Base-by-base conservation (phyloP, 2,113 vertebrate species). In the Xenopus laevis region DNA sequence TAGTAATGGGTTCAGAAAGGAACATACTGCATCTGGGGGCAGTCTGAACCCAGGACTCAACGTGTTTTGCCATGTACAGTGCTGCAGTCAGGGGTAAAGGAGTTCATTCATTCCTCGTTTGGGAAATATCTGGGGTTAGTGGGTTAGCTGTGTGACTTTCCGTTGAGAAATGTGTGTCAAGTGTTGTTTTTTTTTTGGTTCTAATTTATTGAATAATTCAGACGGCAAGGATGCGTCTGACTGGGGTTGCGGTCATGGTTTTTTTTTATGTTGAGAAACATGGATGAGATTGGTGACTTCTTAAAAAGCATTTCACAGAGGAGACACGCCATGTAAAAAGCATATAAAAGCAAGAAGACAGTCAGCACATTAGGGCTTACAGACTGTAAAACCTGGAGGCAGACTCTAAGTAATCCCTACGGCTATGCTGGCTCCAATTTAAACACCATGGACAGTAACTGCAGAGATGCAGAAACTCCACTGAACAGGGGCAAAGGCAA, bases 381-480 rank as follows among this genome's bases (percentile, higher is more conserved):
- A 77, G 74, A 70, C 74, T 70, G 74, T 76, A 76, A 76, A 76
- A 76, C 73, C 73, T 76, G 73, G 23, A 76, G 66, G 66, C 66
- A 77, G 74, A 77, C 74, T 70, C 27, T 70, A 70, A 77, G 74
- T 77, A 77, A 77, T 77, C 74, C 74, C 74, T 30, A 77, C 58
- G 74, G 67, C 74, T 77, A 15, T 30, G 47, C 73, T 76, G 73
- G 73, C 73, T 76, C 73, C 73, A 63, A 66, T 69, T 76, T 76
- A 76, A 76, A 76, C 66, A 76, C 73, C 73, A 76, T 76, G 73
- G 73, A 76, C 73, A 76, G 73, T 76, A 76, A 66, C 73, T 69
- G 73, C 73, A 62, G 46, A 76, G 66, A 62, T 53, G 59, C 73
- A 52, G 33, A 47, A 69, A 44, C 45, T 46, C 8, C 33, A 61